Conservation (phyloP, 1,140 invertebrate genomes). For the Zaprionus africanus region DNA sequence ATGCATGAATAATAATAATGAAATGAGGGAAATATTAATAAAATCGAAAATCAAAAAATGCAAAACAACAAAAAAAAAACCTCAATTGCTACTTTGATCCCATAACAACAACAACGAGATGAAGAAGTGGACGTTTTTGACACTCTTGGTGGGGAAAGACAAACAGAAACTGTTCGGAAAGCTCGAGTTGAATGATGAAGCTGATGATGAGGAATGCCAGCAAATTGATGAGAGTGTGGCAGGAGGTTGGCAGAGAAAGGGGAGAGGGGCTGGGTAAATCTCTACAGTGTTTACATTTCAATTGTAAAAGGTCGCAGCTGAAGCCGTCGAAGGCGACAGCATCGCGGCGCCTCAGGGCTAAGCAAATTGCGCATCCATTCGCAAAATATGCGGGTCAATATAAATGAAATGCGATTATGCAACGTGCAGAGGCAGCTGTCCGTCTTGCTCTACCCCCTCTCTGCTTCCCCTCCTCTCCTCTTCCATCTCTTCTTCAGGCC, state of each 20-base stretch:
- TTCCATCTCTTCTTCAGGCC: conserved; percentile 24
- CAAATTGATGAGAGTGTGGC: conserved; percentile 9
- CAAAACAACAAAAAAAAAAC: background rate
- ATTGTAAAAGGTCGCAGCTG: conserved; percentile 66
- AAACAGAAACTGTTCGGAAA: conserved; percentile 8
- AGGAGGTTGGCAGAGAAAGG: too few relatives aligned
- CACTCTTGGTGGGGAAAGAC: conserved; percentile 9
- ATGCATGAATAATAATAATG: conserved; percentile 31
- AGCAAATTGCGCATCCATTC: conserved; percentile 59
- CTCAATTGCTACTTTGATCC: conserved; percentile 27
- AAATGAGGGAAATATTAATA: conserved; percentile 9
- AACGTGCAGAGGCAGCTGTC: conserved; percentile 33
- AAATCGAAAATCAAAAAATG: conserved; percentile 28
- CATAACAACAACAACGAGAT: conserved; percentile 16
- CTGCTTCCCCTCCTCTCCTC: background rate
- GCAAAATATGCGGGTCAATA: conserved; percentile 77
- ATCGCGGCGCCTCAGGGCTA: conserved; percentile 56
- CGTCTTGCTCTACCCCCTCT: conserved; percentile 12
- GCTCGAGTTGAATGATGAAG: conserved; percentile 6
- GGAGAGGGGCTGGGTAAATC: background rate
- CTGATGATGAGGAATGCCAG: conserved; percentile 36
- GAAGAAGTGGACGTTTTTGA: conserved; percentile 3
- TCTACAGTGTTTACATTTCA: conserved; percentile 72
- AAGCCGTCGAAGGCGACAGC: conserved; percentile 34
- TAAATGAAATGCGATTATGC: conserved; percentile 71